phyloP scores from a whole-genome alignment of 2,113 vertebrate genomes.

The Gallinago paraguaiae region DNA sequence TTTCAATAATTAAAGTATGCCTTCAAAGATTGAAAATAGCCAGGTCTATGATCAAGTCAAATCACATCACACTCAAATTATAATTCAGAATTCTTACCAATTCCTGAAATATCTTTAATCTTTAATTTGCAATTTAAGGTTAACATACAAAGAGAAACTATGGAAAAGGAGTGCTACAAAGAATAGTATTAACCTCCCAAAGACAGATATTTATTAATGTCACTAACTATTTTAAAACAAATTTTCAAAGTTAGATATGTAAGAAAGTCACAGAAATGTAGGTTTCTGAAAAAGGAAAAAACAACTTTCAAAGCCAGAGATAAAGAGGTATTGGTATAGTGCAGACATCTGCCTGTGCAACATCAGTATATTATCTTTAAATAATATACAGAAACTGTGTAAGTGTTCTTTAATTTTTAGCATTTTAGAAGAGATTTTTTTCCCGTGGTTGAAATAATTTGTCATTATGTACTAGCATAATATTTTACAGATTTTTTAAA shows the following conservation, averaged over 20 bases:
- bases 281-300: not conserved
- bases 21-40: not conserved
- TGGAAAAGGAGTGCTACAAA: not conserved
- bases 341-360: not conserved
- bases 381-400: not conserved
- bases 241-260: not conserved
- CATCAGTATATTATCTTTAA: not conserved
- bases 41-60: not conserved
- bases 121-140: slow-evolving; percentile 25
- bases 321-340: not conserved
- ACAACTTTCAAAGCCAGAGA: not conserved
- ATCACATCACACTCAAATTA: not conserved
- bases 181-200: not conserved
- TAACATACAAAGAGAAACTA: not conserved
- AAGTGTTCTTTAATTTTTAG: not conserved
- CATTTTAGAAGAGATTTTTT: not conserved
- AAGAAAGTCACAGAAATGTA: not conserved
- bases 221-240: not conserved
- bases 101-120: slow-evolving; percentile 8
- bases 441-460: not conserved
- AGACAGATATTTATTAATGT: not conserved
- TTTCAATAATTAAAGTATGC: not conserved
- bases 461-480: not conserved
- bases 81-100: not conserved
- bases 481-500: not conserved